Base-by-base conservation (phyloP, 2,888 invertebrate species). In the Tetranychus piercei region DNA sequence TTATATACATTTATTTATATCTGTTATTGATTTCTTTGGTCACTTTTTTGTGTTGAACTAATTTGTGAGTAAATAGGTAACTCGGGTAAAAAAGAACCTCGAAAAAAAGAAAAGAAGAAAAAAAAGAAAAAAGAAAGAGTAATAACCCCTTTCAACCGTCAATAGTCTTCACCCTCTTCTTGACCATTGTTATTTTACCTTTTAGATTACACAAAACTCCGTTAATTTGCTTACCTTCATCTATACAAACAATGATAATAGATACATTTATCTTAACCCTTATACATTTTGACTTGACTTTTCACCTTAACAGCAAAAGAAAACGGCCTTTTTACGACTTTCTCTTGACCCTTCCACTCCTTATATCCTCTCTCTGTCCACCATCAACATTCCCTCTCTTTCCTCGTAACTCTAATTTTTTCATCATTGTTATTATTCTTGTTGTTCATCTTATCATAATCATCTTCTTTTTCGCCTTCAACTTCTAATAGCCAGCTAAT, bases 311-410 rank as follows among this genome's bases (percentile, higher is more conserved):
- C 34, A n/a, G 34, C 2, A 4, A 34, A 34, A 4, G 1, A 55
- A 55, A 45, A 1, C 1, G 55, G 4, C 55, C 9, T 55, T 55
- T 55, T 55, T 55, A 55, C 15, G 55, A 55, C 55, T 55, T 55
- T 55, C 55, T 55, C 55, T 55, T 55, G 55, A 55, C 55, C 55
- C 55, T 55, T 55, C 55, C 55, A 55, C 55, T 55, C 55, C 55
- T 55, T 55, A 55, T 55, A 55, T 34, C 34, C 34, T 34, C 34
- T 34, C 34, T 34, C 4, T 34, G n/a, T n/a, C n/a, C n/a, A n/a
- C 34, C 34, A 5, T 7, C 55, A 55, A 6, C 45, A 11, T 45
- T 4, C 45, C 3, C 45, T 45, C 3, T 4, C 45, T 8, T 45
- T 45, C 45, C 9, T 45, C 45, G 7, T 45, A n/a, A n/a, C n/a